Evolutionary conservation across 2,888 invertebrate genomes (phyloP).

Genomic region (Athetis lepigone): DNA sequence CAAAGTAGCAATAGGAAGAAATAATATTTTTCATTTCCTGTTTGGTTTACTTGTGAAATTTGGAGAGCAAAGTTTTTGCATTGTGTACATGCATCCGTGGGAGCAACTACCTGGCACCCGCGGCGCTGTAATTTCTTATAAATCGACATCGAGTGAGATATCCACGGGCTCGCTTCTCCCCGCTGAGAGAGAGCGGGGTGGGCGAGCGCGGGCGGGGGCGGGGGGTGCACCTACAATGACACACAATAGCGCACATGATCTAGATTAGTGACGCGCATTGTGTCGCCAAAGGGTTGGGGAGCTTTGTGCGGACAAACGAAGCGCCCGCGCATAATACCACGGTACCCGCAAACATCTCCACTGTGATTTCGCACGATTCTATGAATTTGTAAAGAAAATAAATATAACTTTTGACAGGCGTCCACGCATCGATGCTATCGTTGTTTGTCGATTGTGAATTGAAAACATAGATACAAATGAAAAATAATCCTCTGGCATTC

Average conservation of each 20-base stretch:
- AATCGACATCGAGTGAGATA: slow-evolving; percentile 90
- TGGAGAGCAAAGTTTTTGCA: slow-evolving; percentile 82
- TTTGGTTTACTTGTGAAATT: slow-evolving; percentile 79
- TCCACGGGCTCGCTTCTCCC: slow-evolving; percentile 78
- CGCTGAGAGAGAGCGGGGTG: slow-evolving; percentile 68
- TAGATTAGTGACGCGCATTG: slow-evolving; percentile 90
- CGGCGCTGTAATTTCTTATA: slow-evolving; percentile 87
- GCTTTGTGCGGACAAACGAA: slow-evolving; percentile 81
- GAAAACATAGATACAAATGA: slow-evolving; percentile 77
- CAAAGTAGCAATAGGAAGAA: slow-evolving; percentile 80
- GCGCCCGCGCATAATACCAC: slow-evolving; percentile 79
- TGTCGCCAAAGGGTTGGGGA: slow-evolving; percentile 89
- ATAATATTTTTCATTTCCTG: slow-evolving; percentile 89
- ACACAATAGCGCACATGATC: slow-evolving; percentile 88
- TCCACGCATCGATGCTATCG: slow-evolving; percentile 84
- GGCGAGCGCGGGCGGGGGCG: slow-evolving; percentile 43
- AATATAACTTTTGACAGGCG: slow-evolving; percentile 90
- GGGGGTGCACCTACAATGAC: slow-evolving; percentile 73
- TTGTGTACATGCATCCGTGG: slow-evolving; percentile 82
- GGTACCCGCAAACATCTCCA: slow-evolving; percentile 86
- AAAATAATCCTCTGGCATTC: slow-evolving; percentile 65
- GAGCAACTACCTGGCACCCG: slow-evolving; percentile 88
- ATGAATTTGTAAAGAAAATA: slow-evolving; percentile 90
- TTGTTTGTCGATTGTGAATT: slow-evolving; percentile 85
- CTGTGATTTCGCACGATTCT: slow-evolving; percentile 87